Conservation (phyloP, 1,140 invertebrate species). For the Drosophila kikkawai region DNA sequence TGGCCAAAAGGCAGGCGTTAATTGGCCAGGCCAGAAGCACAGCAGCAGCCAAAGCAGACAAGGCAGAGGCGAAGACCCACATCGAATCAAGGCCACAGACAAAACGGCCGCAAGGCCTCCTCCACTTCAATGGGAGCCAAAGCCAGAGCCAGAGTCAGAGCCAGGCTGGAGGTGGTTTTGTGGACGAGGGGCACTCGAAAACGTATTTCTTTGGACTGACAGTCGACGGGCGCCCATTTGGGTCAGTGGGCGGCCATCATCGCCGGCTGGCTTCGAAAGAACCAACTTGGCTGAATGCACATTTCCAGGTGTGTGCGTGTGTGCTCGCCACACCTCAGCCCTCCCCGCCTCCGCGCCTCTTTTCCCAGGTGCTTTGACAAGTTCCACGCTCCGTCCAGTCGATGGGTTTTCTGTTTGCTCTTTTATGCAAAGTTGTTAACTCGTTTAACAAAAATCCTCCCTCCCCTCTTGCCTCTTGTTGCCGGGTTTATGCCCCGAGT, state of each 20-base stretch:
- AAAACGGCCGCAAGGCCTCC: conserved; percentile 39
- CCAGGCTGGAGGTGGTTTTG: not conserved
- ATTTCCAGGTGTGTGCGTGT: conserved; percentile 44
- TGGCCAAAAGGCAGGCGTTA: conserved; percentile 56
- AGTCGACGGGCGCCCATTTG: conserved; percentile 62
- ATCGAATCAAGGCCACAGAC: conserved; percentile 72
- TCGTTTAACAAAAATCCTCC: conserved; percentile 67
- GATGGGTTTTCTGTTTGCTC: conserved; percentile 73
- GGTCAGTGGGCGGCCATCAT: conserved; percentile 75
- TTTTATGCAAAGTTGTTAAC: conserved; percentile 82
- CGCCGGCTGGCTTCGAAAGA: conserved; percentile 39
- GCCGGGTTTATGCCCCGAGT: conserved; percentile 60
- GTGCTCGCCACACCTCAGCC: conserved; percentile 30
- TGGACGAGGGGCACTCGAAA: conserved; percentile 36
- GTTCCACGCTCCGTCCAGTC: conserved; percentile 52
- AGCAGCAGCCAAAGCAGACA: conserved; percentile 1
- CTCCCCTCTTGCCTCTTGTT: conserved; percentile 8
- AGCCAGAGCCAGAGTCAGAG: conserved; percentile 1
- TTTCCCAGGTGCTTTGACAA: conserved; percentile 48
- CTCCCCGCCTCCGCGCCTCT: not conserved
- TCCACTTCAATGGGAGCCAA: conserved; percentile 2
- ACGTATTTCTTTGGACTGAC: conserved; percentile 65
- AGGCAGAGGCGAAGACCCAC: conserved; percentile 40
- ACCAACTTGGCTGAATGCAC: conserved; percentile 67
- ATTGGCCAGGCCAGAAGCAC: conserved; percentile 48